phyloP scores from a whole-genome alignment of 2,113 vertebrate species.

The Ammospiza nelsoni region DNA sequence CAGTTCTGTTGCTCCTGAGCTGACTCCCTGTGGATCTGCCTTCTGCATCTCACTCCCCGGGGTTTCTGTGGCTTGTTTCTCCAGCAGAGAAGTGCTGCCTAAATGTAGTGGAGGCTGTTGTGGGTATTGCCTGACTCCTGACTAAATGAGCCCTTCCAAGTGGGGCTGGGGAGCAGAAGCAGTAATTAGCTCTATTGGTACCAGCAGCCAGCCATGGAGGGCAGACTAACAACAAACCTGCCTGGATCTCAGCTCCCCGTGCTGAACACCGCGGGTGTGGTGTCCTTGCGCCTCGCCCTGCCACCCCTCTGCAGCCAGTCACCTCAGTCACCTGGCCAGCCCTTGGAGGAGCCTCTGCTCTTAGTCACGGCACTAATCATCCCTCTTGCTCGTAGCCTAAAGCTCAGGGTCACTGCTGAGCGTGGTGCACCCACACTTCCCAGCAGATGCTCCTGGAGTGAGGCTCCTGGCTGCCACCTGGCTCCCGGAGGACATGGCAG shows the following conservation, averaged over 20 bases:
- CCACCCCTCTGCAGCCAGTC: not conserved
- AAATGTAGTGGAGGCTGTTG: not conserved
- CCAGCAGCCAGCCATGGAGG: not conserved
- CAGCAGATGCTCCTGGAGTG: not conserved
- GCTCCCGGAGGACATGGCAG: not conserved
- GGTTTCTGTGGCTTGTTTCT: not conserved
- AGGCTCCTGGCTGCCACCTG: not conserved
- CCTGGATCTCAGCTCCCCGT: accelerated
- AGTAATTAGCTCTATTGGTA: not conserved
- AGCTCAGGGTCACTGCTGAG: not conserved
- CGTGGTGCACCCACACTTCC: not conserved
- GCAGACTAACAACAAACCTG: not conserved
- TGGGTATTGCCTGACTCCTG: not conserved
- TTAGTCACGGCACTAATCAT: not conserved
- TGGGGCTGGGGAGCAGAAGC: not conserved
- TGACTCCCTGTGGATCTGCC: not conserved
- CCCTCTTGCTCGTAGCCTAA: not conserved
- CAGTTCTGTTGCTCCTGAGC: not conserved
- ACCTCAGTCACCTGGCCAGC: not conserved
- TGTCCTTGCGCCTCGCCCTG: not conserved
- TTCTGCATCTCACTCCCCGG: not conserved
- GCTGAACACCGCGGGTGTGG: not conserved
- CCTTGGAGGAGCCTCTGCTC: not conserved
- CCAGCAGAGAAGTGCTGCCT: not conserved
- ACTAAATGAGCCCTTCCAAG: not conserved